Base-by-base conservation (phyloP, 2,888 invertebrate genomes). In the Drosophila mimica region DNA sequence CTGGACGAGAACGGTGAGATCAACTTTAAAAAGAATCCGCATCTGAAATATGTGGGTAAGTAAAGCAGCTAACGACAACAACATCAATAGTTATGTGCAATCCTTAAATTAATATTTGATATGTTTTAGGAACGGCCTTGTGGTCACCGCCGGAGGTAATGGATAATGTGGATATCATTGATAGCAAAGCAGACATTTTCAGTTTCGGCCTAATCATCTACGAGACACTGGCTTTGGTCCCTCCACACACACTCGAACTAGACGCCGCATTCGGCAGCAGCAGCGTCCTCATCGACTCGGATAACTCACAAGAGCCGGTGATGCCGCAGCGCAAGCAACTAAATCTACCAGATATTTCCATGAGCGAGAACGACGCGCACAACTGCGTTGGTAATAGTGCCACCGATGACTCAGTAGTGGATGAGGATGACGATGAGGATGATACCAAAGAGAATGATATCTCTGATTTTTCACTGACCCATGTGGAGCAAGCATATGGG, bases 101-200 rank as follows among this genome's bases (percentile, higher is more conserved):
- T 11, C 31, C 8, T 15, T 11, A 36, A 36, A 11, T 36, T 28
- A 2, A 9, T 3, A 34, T 25, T 33, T 13, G 3, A n/a, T n/a
- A 17, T 28, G 38, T 48, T 52, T 0, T n/a, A 95, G 97, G 97
- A 8, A 97, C 97, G 0, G 94, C 95, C 82, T 94, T 95, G 17
- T 98, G 97, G 97, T 95, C 95, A 82, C 95, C 97, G 0, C 97
- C 97, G 0, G 98, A 98, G 94, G 94, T 96, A 11, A 92, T 97
- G 25, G 94, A 95, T 54, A 94, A 94, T 11, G 91, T 93, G 49
- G 94, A 93, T 33, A 92, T 94, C 28, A 94, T 97, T 58, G 95
- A 95, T 5, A 93, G 93, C 81, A 97, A 96, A 93, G 95, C 96
- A 0, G 97, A 98, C 90, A 95, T 98, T 56, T 98, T 97, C 94